These are phyloP conservation scores for Himalopsyche anomala DNA, from an alignment of 2,888 invertebrate genomes.

Conservation along the genomic window DNA sequence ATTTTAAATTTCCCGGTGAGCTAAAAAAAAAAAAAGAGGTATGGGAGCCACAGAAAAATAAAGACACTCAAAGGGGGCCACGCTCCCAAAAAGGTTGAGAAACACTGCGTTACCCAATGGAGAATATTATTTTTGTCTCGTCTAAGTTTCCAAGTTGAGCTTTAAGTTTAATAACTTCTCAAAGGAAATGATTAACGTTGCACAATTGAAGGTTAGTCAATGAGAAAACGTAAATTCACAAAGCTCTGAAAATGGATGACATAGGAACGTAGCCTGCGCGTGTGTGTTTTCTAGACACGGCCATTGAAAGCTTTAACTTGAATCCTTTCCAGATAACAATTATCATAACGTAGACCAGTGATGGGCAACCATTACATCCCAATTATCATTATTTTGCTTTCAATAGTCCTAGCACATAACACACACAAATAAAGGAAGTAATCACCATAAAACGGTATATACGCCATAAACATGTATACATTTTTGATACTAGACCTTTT, in stretches of 20 bases:
- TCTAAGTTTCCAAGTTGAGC: neutral
- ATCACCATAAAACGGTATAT: slow-evolving; percentile 21
- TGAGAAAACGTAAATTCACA: neutral
- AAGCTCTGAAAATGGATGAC: neutral
- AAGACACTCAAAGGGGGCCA: no score
- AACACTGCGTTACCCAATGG: no score
- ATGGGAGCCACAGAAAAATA: no score
- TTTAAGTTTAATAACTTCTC: neutral
- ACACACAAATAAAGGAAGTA: slow-evolving; percentile 31
- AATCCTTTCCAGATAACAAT: slow-evolving; percentile 50
- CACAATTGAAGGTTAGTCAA: slow-evolving; percentile 20
- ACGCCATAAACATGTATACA: slow-evolving; percentile 21
- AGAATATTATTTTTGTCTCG: no score
- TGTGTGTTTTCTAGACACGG: neutral
- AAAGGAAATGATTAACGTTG: neutral
- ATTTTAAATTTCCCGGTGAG: no score
- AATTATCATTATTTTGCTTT: slow-evolving; percentile 34
- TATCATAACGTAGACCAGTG: slow-evolving; percentile 46
- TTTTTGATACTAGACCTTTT: slow-evolving; percentile 26
- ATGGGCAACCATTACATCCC: slow-evolving; percentile 3
- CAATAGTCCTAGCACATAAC: neutral
- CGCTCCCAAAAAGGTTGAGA: no score
- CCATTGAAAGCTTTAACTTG: slow-evolving; percentile 28
- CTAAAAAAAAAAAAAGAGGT: no score
- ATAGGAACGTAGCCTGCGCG: neutral